Evolutionary conservation across 2,888 invertebrate species (phyloP), one percentile per base, ranked within the genome.

Genomic region (Meliscaeva auricollis): DNA sequence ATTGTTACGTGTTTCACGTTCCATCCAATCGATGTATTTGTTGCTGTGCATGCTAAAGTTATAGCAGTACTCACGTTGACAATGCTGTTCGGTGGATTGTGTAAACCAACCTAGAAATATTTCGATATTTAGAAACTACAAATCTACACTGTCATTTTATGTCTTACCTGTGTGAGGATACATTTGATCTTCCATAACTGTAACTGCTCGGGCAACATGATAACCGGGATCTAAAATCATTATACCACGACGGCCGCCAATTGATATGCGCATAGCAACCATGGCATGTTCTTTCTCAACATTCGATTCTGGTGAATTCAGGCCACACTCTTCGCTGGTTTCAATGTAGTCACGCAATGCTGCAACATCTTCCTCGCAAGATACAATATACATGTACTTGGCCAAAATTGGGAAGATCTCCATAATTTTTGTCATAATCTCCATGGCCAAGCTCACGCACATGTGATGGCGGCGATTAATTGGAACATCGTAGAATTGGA

Each of bases 141-240:
- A 32, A 50, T 20, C 17, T n/a, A n/a, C n/a, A n/a, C n/a, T n/a
- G 6, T 6, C 2, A 44, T 26, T 66, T 3, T 9, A 38, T n/a
- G n/a, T 50, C 87, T 72, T 87, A 92, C 92, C 91, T 82, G 98
- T 97, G 89, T 98, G 97, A 13, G 98, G 98, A 92, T 96, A 97
- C 60, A 94, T 93, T 84, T 95, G 94, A 91, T 98, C 98, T 44
- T 94, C 93, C 98, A 98, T 98, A 68, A 97, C 95, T 22, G 97
- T 97, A 83, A 98, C 94, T 76, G 96, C 96, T 83, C 97, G 94
- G 50, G 96, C 96, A 82, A 98, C 96, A 92, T 98, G 98, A 92
- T 98, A 98, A 17, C 98, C 98, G 0, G 98, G 97, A 93, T 98
- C 98, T 48, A 97, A 94, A 22, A 98, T 94, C 93, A 98, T 92